A percentile compares a stretch with the other conserved stretches of the same genome.
These are phyloP conservation scores for Hirtodrosophila cameraria DNA, from an alignment of 2,888 invertebrate genomes.

Conservation along the genomic window DNA sequence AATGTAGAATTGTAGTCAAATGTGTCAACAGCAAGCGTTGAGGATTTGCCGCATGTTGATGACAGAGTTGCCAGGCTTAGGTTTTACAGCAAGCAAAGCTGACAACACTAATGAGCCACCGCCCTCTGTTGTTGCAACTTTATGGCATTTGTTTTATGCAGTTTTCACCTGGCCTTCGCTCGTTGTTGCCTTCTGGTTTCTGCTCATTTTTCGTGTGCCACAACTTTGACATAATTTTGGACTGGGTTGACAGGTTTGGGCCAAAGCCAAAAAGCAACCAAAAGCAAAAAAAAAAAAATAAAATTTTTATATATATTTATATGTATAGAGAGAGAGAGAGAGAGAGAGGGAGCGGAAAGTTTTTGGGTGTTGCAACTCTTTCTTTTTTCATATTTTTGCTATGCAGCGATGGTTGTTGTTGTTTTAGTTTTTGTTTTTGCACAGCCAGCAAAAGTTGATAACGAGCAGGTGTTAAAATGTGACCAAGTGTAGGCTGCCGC, in stretches of 20 bases:
- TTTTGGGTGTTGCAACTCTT: slow-evolving; percentile 61
- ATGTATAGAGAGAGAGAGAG: slow-evolving; percentile 33
- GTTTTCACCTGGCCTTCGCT: slow-evolving; percentile 48
- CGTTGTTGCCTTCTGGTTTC: slow-evolving; percentile 11
- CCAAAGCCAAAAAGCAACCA: slow-evolving; percentile 39
- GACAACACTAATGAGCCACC: slow-evolving; percentile 72
- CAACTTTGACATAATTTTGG: slow-evolving; percentile 77
- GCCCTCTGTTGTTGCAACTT: slow-evolving; percentile 48
- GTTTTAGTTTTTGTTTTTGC: slow-evolving; percentile 50
- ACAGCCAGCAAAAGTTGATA: slow-evolving; percentile 72
- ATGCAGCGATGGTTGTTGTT: too few relatives aligned
- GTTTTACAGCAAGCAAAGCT: slow-evolving; percentile 34
- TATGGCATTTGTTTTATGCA: slow-evolving; percentile 71
- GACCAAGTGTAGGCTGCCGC: slow-evolving; percentile 66
- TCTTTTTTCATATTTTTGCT: slow-evolving; percentile 32
- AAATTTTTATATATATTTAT: slow-evolving; percentile 24
- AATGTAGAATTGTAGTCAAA: background rate
- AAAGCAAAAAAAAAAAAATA: slow-evolving; percentile 22
- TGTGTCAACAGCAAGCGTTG: slow-evolving; percentile 47
- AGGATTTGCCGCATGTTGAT: slow-evolving; percentile 43
- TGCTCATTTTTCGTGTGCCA: slow-evolving; percentile 60
- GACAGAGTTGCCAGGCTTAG: slow-evolving; percentile 46
- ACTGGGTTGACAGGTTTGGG: slow-evolving; percentile 57
- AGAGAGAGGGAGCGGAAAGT: slow-evolving; percentile 45
- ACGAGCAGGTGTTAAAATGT: slow-evolving; percentile 80